Conservation (phyloP, 2,888 invertebrate species). For the Patella pellucida region DNA sequence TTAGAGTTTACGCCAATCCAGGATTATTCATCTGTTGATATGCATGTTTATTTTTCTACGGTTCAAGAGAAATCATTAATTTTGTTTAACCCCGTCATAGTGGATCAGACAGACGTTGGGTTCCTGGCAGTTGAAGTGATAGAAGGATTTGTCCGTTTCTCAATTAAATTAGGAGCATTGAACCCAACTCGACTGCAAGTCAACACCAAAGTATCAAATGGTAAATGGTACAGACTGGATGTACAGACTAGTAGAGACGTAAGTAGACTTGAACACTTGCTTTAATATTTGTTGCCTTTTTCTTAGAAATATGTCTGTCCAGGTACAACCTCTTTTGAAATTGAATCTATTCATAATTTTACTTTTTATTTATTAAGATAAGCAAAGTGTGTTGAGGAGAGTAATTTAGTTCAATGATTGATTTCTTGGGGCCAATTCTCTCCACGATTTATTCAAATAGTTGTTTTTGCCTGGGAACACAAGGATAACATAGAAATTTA, state of each 20-base stretch:
- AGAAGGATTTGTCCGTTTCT: slow-evolving; percentile 86
- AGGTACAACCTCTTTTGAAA: background rate
- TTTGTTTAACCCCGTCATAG: slow-evolving; percentile 87
- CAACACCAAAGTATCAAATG: slow-evolving; percentile 82
- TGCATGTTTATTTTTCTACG: slow-evolving; percentile 89
- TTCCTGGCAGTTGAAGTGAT: slow-evolving; percentile 92
- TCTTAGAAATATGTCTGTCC: background rate
- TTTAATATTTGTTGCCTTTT: background rate
- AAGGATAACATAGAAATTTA: no score
- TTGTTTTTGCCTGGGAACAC: no score
- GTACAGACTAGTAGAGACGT: slow-evolving; percentile 58
- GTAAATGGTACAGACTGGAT: slow-evolving; percentile 90
- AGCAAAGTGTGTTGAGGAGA: no score
- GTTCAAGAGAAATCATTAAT: slow-evolving; percentile 87
- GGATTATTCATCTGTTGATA: slow-evolving; percentile 86
- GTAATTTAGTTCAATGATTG: no score
- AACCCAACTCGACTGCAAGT: slow-evolving; percentile 84
- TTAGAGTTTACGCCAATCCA: slow-evolving; percentile 90
- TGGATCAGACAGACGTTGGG: slow-evolving; percentile 77
- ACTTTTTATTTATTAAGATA: no score
- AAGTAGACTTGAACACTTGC: slow-evolving; percentile 26
- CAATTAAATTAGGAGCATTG: slow-evolving; percentile 80
- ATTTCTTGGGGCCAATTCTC: no score
- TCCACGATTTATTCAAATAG: no score
- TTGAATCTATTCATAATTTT: no score